Base-by-base conservation (phyloP, 2,797 vertebrate species). In the Tamandua tetradactyla region DNA sequence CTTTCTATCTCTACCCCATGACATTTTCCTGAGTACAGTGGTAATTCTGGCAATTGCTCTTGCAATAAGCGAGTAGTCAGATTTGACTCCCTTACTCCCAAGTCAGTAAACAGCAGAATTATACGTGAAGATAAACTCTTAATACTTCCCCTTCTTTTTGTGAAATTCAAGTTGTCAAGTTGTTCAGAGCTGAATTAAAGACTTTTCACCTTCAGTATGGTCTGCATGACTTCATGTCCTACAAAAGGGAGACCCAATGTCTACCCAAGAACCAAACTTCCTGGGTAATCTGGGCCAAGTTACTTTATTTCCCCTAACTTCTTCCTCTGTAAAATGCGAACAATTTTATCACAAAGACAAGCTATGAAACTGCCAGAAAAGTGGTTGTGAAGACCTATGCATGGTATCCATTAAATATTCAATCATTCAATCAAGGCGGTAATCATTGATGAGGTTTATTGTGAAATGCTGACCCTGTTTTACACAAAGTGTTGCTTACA, bases 231-330 rank as follows among this genome's bases (percentile, higher is more conserved):
- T 93, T 59, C 14, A 22, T 40, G 35, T 68, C 89, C 42, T 87
- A 18, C 40, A 4, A 4, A n/a, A 49, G 25, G 82, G 18, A 82
- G 42, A 55, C 37, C 20, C 7, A 35, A 47, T 57, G 76, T 86
- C 72, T 74, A 37, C 35, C 22, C 14, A 64, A 83, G n/a, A 59
- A 44, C 32, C 27, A 37, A 40, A 37, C 12, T 42, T 72, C 25
- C 78, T 93, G 88, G 64, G 74, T 86, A 93, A 85, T 93, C 44
- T 35, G n/a, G 40, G 20, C 37, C 40, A 92, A 85, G 23, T 82
- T 57, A 22, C 27, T 94, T 79, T 59, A 20, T 1, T 10, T 52
- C 22, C 25, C 40, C 94, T 62, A 40, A 62, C 74, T 91, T 93
- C 49, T 89, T 82, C 20, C 17, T 35, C 68, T 93, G 23, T 75